Base-by-base conservation (phyloP, 1,140 invertebrate species). In the Anastrepha obliqua region DNA sequence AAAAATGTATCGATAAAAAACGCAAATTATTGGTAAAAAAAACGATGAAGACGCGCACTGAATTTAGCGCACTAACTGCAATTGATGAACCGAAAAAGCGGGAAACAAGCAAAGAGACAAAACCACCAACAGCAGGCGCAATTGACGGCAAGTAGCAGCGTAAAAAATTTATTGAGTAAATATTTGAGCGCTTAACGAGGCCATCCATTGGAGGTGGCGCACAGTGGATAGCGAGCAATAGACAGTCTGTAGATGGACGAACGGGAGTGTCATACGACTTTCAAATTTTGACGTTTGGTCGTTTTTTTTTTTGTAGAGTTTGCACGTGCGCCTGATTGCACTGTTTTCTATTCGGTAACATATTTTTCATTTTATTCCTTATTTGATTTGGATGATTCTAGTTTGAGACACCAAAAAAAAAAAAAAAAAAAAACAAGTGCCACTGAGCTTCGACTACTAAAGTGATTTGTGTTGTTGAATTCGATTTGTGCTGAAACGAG, bases 121-220 rank as follows among this genome's bases (percentile, higher is more conserved):
- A 86, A 58, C 58, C 51, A 58, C 15, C 47, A 74, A 70, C 64
- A 87, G n/a, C 20, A 44, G 20, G 20, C 5, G 64, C 64, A 67
- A 29, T 20, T 67, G 64, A 29, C 60, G 29, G 64, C 3, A 11
- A 67, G 29, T 39, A 17, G n/a, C n/a, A 55, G 74, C 51, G n/a
- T 5, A 44, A 86, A 86, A 86, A 86, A 86, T 86, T 86, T 58
- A 86, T 86, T 86, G 85, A 62, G 85, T 55, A 86, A 86, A 86
- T 86, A 86, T 86, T 86, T 86, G 85, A 42, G 55, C 20, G 58
- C 85, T 62, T 86, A 86, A 86, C 85, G 85, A 86, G 85, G 59
- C 55, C 29, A 44, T 4, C 47, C 74, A n/a, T n/a, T 51, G 47
- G 11, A 20, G 74, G 20, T 55, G 74, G n/a, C n/a, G 44, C 70